phyloP scores from a whole-genome alignment of 2,113 vertebrate genomes.

The Pygoscelis adeliae region DNA sequence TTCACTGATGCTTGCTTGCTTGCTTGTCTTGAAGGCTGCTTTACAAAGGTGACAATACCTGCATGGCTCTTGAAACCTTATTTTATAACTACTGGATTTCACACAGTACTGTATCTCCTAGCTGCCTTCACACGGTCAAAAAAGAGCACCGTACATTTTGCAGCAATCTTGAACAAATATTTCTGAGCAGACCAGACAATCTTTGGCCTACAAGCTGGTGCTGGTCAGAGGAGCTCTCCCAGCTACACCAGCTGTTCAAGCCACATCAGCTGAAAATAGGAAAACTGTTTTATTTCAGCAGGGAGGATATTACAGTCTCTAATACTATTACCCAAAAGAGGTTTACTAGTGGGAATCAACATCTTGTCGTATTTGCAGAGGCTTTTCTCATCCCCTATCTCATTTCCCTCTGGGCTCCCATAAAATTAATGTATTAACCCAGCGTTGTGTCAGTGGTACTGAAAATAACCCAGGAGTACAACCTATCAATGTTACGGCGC shows the following conservation, averaged over 20 bases:
- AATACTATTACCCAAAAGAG: conserved; percentile 8
- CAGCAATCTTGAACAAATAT: background rate
- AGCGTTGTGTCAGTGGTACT: background rate
- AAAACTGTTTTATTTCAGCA: conserved; percentile 18
- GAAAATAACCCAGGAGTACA: conserved; percentile 9
- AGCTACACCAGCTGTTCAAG: background rate
- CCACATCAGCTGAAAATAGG: background rate
- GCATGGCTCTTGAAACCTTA: background rate
- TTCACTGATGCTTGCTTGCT: background rate
- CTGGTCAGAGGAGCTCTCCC: background rate
- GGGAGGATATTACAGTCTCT: background rate
- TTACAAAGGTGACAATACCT: background rate
- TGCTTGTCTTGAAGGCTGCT: background rate
- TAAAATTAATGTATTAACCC: conserved; percentile 26
- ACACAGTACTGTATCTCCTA: background rate
- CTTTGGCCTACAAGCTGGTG: background rate
- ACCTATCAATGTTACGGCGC: background rate
- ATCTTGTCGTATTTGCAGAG: background rate
- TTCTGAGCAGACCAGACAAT: background rate
- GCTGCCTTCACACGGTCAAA: background rate
- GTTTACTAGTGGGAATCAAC: conserved; percentile 20
- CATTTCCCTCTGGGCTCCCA: conserved; percentile 9
- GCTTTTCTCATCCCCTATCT: background rate
- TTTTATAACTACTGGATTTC: background rate
- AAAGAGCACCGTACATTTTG: background rate